Base-by-base conservation (phyloP, 1,140 invertebrate genomes). In the Onthophagus taurus region DNA sequence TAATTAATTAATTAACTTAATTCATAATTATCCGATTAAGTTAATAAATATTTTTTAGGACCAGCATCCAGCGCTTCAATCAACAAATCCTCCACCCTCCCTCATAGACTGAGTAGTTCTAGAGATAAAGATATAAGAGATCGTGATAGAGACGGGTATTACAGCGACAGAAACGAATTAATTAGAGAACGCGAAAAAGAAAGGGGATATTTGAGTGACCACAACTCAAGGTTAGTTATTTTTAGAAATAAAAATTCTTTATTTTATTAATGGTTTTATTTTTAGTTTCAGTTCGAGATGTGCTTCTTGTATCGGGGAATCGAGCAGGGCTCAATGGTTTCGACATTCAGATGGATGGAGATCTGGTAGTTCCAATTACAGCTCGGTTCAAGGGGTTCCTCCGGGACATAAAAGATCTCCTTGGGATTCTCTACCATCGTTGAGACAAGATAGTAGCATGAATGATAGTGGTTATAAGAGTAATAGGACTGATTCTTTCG, bases 341-440 rank as follows among this genome's bases (percentile, higher is more conserved):
- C 76, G 85, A 7, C 85, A 88, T 65, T 87, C 83, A 16, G 85
- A 88, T 55, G 85, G 85, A 14, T 88, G 85, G 85, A 78, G 84
- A 49, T 85, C 83, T 0, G 83, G 81, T 20, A 81, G 78, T 57
- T 81, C 80, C 11, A 79, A 77, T 24, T 69, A 80, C 42, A 77
- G 78, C 39, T 68, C 47, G 60, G 65, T 39, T 56, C 69, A 46
- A 59, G 67, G 48, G 52, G 54, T 50, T 46, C 67, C 53, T 52
- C 68, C 62, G 47, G 57, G 56, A n/a, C 75, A 77, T 17, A 83
- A 81, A 53, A 72, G 83, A 41, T 85, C 83, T 0, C 82, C 84
- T 3, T 88, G 85, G 85, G 85, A 89, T 59, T 87, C 84, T 5
- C 65, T 89, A 31, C 85, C 85, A 16, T 87, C 84, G 14, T 64